Evolutionary conservation across 2,888 invertebrate species (phyloP), one percentile per base, ranked within the genome.

Genomic region (Ceraclea dissimilis): DNA sequence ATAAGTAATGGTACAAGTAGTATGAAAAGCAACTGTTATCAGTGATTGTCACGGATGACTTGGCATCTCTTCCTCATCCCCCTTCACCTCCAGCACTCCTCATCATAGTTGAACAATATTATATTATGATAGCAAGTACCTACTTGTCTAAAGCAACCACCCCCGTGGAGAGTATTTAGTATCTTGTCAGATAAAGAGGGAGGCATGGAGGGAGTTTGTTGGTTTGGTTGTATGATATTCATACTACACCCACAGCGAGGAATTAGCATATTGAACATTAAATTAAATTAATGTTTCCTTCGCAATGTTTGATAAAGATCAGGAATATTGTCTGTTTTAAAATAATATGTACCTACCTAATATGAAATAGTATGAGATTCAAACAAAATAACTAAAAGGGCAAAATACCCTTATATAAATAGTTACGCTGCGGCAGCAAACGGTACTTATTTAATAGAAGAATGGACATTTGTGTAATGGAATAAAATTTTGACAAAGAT

Each of bases 231-330:
- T 26, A n/a, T n/a, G 31, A 26, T 26, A 26, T 10, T 26, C 26
- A 10, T 26, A 26, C 26, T 19, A 18, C 20, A 18, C 18, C 46
- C 46, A 18, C 46, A 17, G 16, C 20, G 13, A 46, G 20, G 47
- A 57, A 60, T 60, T 60, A 60, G 55, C 60, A 60, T 60, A 60
- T 60, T 60, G 60, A 60, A 60, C 57, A 60, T 57, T 55, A 57
- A 60, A 60, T 55, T 57, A 57, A 51, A 60, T 55, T 57, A 51
- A 57, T 60, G 54, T 48, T 48, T 46, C 46, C 46, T 19, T 13
- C 44, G 46, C 52, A 16, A n/a, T 21, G 46, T 13, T 39, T 21
- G 46, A 46, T 46, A 46, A 10, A 44, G 52, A 52, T 52, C 46
- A 46, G 19, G 51, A 34, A 51, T 39, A 21, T 26, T 50, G 34